Evolutionary conservation across 2,113 vertebrate genomes (phyloP), one percentile per base, ranked within the genome.

Genomic region (Nerophis lumbriciformis): DNA sequence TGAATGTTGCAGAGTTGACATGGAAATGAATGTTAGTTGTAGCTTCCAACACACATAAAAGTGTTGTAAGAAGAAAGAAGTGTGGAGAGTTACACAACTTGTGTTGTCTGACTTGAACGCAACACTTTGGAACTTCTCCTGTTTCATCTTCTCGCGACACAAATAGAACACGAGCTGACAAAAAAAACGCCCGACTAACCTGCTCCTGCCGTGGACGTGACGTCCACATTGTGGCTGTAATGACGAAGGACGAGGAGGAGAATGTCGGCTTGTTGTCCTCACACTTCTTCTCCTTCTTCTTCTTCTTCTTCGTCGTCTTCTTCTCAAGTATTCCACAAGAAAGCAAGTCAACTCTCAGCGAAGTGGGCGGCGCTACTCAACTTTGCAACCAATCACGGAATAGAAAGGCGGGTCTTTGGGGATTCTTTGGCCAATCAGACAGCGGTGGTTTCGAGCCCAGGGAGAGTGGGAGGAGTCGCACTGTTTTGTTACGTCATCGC

Each of bases 141-240:
- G 35, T 47, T 49, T 4, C 57, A 54, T 12, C 8, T 35, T n/a
- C 38, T 45, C 55, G 53, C 51, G 68, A 72, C 77, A 9, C 70
- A 78, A 73, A 84, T 78, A 83, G 75, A 66, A 10, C 75, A 48
- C 60, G 1, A 66, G 8, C 75, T 16, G 48, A 63, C 37, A 15
- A 65, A 58, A 57, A 62, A 74, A 36, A 61, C 66, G 16, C 1
- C 21, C 66, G 48, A 84, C 87, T 66, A 65, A 89, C 87, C 87
- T 87, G 85, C 85, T 77, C 72, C 68, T 15, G 66, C 1, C 65
- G 83, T 75, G 84, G 76, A 72, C 81, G 8, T 15, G 49, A 48
- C 58, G 71, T 50, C 83, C 80, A 68, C 84, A 89, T 88, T 66
- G 50, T 77, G 74, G 8, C 49, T 10, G 9, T 38, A 2, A 2